Evolutionary conservation across 1,140 invertebrate genomes (phyloP), one percentile per base, ranked within the genome.

Genomic region (Drosophila kanapiae): DNA sequence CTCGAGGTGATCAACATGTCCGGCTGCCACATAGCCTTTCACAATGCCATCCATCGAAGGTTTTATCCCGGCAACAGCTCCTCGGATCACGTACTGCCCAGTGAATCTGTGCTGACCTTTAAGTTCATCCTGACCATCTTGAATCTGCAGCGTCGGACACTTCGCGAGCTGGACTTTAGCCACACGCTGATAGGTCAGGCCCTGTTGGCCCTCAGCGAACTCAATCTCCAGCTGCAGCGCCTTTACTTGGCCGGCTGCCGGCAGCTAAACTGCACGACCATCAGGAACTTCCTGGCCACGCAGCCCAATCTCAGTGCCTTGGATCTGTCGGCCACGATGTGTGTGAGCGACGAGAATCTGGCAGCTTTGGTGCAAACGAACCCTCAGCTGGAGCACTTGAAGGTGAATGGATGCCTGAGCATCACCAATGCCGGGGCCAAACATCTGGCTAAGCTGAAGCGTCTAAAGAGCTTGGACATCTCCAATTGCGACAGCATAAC

Each of bases 61-160:
- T 96, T 95, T 92, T 96, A 96, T 93, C 95, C 95, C 0, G 85
- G 85, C 27, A 57, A 72, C 48, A 10, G 69, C 62, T 62, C 82
- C 82, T 63, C 58, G 5, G 49, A 78, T 23, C 63, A 77, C 23
- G 42, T 77, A 2, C 14, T 77, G 3, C 92, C 93, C 29, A 94
- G 94, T 78, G 94, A 96, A 83, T 95, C 94, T 71, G 94, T 96
- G 10, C 91, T 97, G 11, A 96, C 96, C 37, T 96, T 96, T 84
- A 93, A 94, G 49, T 95, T 95, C 83, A 93, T 96, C 27, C 80
- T 95, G 33, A 93, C 94, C 51, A 95, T 95, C 78, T 91, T 96
- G 43, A 86, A 92, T 54, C 86, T 92, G n/a, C 94, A 95, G 79
- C 93, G 94, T 2, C 85, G 91, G 14, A 92, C 92, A 18, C 92